phyloP scores from a whole-genome alignment of 2,888 invertebrate genomes.

The Orchesella flavescens region DNA sequence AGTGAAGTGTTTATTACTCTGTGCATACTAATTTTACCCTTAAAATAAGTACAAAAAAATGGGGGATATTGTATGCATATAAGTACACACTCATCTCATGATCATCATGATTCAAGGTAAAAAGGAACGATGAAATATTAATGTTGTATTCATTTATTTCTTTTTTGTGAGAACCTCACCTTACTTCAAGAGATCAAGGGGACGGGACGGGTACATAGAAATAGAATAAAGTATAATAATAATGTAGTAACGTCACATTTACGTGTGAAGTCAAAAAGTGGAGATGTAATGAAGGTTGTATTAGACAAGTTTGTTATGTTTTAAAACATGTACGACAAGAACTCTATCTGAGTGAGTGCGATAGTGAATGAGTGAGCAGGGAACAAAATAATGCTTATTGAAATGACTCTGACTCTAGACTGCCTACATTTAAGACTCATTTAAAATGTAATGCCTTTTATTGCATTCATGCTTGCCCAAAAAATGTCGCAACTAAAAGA shows the following conservation, averaged over 20 bases:
- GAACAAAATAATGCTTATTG: conserved; percentile 8
- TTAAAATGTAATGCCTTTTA: conserved; percentile 31
- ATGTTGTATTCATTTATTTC: conserved; percentile 2
- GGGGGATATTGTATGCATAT: conserved; percentile 38
- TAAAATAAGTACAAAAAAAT: conserved; percentile 53
- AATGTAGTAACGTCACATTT: too few species aligned
- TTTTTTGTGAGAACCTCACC: conserved; percentile 27
- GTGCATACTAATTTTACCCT: conserved; percentile 57
- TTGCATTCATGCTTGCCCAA: conserved; percentile 22
- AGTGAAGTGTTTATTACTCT: conserved; percentile 53
- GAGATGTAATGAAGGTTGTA: too few species aligned
- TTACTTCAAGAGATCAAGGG: conserved; percentile 35
- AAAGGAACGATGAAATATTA: conserved; percentile 15
- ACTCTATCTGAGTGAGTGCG: too few species aligned
- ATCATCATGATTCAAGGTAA: conserved; percentile 33
- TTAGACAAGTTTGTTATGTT: too few species aligned
- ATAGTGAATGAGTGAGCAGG: too few species aligned
- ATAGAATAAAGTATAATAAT: too few species aligned
- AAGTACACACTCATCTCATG: conserved; percentile 14
- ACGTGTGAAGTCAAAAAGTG: too few species aligned
- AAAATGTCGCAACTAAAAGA: conserved; percentile 42
- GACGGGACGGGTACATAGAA: background rate
- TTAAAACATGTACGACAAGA: too few species aligned
- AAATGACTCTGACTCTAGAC: conserved; percentile 22
- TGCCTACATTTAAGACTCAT: conserved; percentile 19